These are phyloP conservation scores for Mastomys natalensis DNA, from an alignment of 2,113 vertebrate genomes.

Conservation along the genomic window DNA sequence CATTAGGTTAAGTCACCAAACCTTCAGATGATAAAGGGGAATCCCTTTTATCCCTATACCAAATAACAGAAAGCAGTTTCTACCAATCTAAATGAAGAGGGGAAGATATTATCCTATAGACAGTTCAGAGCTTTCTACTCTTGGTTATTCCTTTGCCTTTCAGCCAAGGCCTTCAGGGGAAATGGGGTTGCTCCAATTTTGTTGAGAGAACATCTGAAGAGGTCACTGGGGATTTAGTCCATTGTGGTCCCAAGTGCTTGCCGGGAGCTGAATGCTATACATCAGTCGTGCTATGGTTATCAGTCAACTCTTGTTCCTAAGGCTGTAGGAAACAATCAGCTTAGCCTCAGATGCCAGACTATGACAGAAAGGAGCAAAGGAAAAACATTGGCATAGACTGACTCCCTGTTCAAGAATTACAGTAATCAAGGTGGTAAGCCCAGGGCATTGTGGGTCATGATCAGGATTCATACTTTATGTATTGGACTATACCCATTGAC, in stretches of 20 bases:
- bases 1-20: not conserved
- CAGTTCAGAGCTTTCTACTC: not conserved
- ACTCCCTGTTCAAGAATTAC: not conserved
- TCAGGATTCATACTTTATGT: not conserved
- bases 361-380: not conserved
- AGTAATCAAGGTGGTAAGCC: not conserved
- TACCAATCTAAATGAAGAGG: constrained; percentile 7
- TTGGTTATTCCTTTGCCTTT: not conserved
- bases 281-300: not conserved
- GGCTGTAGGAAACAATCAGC: constrained; percentile 21
- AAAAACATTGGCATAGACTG: not conserved
- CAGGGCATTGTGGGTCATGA: not conserved
- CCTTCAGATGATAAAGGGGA: not conserved
- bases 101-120: not conserved
- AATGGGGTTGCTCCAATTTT: not conserved
- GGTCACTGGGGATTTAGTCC: constrained; percentile 35
- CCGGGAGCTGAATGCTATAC: not conserved
- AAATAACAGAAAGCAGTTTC: constrained; percentile 12
- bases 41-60: too few relatives aligned
- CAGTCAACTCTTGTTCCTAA: not conserved
- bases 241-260: accelerated
- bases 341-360: not conserved
- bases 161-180: not conserved
- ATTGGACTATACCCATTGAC: not conserved
- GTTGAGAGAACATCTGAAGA: constrained; percentile 7